Percentiles rank a stretch among this genome's conserved stretches.
These are phyloP conservation scores for Porites evermanni DNA, from an alignment of 92 coral and sea anemone genomes.

Conservation along the genomic window DNA sequence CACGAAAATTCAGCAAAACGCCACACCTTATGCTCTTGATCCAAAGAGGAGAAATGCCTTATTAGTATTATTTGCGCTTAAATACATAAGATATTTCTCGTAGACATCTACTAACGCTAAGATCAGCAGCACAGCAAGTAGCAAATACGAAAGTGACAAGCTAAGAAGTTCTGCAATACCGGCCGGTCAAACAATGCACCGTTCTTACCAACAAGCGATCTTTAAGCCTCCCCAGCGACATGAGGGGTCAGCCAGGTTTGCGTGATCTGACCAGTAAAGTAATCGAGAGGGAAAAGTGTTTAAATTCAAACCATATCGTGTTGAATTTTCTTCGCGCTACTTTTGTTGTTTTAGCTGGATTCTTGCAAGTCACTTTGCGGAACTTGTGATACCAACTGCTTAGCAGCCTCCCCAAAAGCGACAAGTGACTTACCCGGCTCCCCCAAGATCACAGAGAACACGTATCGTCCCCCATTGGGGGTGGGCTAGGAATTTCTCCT, in stretches of 20 bases:
- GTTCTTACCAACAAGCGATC: slow-evolving; percentile 75
- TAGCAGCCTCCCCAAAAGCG: slow-evolving; percentile 30
- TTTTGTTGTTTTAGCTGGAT: slow-evolving; percentile 32
- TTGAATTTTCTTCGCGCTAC: slow-evolving; percentile 10
- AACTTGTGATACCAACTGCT: slow-evolving; percentile 1
- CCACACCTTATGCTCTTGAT: not conserved
- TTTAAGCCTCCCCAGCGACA: slow-evolving; percentile 71
- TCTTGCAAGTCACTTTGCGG: slow-evolving; percentile 21
- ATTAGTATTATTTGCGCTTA: not conserved
- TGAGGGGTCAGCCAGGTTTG: slow-evolving; percentile 3
- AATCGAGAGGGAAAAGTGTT: not conserved
- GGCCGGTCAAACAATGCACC: too few species aligned
- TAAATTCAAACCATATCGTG: not conserved
- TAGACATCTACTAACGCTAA: not conserved
- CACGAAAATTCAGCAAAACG: not conserved
- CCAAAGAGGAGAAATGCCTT: not conserved
- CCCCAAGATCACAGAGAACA: not conserved
- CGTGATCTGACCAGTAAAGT: not conserved
- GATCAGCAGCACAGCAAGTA: slow-evolving; percentile 3
- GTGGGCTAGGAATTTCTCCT: not conserved
- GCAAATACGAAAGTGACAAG: not conserved
- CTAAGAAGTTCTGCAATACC: not conserved
- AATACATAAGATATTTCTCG: not conserved
- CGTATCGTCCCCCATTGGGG: not conserved
- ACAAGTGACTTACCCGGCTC: not conserved